Evolutionary conservation across 2,797 vertebrate genomes (phyloP).

Genomic region (Bucorvus abyssinicus): DNA sequence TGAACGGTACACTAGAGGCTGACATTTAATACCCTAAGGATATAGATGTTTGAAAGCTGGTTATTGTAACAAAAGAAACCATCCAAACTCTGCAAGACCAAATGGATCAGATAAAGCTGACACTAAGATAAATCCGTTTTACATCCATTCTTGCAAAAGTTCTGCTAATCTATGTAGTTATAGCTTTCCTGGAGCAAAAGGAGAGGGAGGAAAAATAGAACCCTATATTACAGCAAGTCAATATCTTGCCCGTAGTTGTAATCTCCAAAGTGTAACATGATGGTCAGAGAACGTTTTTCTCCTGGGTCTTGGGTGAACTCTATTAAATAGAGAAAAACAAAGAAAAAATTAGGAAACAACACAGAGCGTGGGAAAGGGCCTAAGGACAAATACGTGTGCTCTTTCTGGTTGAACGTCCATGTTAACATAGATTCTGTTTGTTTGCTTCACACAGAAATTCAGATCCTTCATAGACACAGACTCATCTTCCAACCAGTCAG

Average conservation of each 20-base stretch:
- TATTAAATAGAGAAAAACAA: constrained; percentile 36
- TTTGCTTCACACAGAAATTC: constrained; percentile 55
- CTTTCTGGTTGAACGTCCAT: constrained; percentile 65
- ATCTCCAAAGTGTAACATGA: constrained; percentile 60
- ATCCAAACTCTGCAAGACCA: constrained; percentile 78
- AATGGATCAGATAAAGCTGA: constrained; percentile 83
- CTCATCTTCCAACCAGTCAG: constrained; percentile 70
- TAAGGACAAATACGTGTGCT: neutral
- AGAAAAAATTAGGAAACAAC: constrained; percentile 24
- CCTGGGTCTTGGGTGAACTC: constrained; percentile 43
- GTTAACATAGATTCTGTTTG: constrained; percentile 50
- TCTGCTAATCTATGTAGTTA: constrained; percentile 79
- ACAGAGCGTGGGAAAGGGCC: neutral
- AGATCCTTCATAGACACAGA: constrained; percentile 63
- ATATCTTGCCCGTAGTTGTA: constrained; percentile 62
- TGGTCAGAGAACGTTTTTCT: constrained; percentile 63
- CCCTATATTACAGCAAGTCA: constrained; percentile 57
- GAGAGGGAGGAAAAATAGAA: constrained; percentile 15
- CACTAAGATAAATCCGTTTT: constrained; percentile 80
- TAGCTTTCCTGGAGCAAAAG: constrained; percentile 64
- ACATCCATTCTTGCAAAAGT: constrained; percentile 79
- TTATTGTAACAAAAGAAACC: constrained; percentile 80
- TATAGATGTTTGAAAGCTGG: constrained; percentile 79
- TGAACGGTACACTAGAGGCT: constrained; percentile 72
- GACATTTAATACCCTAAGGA: constrained; percentile 80